A percentile compares a stretch with the other conserved stretches of the same genome.
Evolutionary conservation across 2,797 vertebrate genomes (phyloP).

Genomic region (Mormyrus proboscirostris): DNA sequence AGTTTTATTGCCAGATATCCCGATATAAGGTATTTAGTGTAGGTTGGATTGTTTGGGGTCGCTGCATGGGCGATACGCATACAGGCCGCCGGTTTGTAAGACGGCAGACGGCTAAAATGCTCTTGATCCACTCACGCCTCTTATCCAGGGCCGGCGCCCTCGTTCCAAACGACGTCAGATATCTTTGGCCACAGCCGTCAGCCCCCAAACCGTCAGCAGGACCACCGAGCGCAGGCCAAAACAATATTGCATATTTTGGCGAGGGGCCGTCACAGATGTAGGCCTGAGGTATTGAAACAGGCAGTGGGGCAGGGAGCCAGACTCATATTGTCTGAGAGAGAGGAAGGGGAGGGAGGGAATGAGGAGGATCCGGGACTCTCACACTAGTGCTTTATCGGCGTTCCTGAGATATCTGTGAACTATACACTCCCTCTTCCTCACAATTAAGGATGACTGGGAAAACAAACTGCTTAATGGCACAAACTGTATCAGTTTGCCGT

Average conservation of each 20-base stretch:
- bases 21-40: not conserved
- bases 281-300: constrained; percentile 6
- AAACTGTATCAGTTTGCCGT: not conserved
- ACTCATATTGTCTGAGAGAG: not conserved
- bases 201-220: not conserved
- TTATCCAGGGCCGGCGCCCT: not conserved
- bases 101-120: not conserved
- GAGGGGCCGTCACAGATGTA: not conserved
- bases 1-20: not conserved
- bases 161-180: not conserved
- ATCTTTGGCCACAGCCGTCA: not conserved
- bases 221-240: not conserved
- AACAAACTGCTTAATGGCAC: not conserved
- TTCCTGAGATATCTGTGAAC: not conserved
- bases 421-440: not conserved
- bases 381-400: not conserved
- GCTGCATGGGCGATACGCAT: not conserved
- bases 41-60: not conserved
- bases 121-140: not conserved
- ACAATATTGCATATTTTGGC: not conserved
- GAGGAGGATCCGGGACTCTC: not conserved
- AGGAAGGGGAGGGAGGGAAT: not conserved
- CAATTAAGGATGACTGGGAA: not conserved
- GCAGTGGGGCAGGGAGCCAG: not conserved
- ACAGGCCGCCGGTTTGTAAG: not conserved